A percentile compares a stretch with the other conserved stretches of the same genome.
These are phyloP conservation scores for Torymus auratus DNA, from an alignment of 2,888 invertebrate genomes.

Conservation along the genomic window DNA sequence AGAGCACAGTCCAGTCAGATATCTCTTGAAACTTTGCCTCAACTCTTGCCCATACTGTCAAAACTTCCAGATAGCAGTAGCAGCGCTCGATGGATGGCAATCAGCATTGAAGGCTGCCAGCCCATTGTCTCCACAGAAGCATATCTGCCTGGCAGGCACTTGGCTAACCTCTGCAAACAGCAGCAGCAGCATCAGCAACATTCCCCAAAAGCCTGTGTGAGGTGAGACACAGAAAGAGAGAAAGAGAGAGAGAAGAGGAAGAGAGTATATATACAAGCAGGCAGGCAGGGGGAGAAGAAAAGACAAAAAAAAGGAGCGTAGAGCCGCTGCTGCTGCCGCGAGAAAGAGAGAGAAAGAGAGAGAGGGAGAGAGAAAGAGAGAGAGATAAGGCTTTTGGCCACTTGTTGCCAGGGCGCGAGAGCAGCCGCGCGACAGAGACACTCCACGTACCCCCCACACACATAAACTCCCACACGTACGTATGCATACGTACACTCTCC, in stretches of 20 bases:
- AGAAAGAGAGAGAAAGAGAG: conserved; percentile 26
- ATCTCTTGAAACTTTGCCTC: too few species aligned
- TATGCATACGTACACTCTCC: background rate
- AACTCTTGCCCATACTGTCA: too few species aligned
- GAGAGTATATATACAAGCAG: background rate
- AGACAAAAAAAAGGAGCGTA: conserved; percentile 8
- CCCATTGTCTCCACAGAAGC: background rate
- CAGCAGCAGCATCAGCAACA: background rate
- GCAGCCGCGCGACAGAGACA: conserved; percentile 17
- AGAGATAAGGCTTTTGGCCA: conserved; percentile 49
- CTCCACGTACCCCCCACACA: background rate
- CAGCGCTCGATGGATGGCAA: too few species aligned
- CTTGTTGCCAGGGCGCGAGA: conserved; percentile 55
- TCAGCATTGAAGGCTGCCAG: too few species aligned
- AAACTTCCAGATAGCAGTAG: too few species aligned
- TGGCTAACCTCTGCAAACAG: background rate
- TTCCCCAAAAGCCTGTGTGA: background rate
- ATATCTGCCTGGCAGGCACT: background rate
- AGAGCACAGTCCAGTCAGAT: too few species aligned
- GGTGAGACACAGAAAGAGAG: background rate
- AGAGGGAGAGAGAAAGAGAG: conserved; percentile 21
- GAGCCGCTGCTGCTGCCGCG: background rate
- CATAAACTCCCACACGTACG: background rate
- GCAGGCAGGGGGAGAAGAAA: background rate
- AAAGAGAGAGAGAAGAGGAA: background rate